A percentile compares a stretch with the other conserved stretches of the same genome.
phyloP scores from a whole-genome alignment of 2,888 invertebrate genomes.

The Diploptera punctata region DNA sequence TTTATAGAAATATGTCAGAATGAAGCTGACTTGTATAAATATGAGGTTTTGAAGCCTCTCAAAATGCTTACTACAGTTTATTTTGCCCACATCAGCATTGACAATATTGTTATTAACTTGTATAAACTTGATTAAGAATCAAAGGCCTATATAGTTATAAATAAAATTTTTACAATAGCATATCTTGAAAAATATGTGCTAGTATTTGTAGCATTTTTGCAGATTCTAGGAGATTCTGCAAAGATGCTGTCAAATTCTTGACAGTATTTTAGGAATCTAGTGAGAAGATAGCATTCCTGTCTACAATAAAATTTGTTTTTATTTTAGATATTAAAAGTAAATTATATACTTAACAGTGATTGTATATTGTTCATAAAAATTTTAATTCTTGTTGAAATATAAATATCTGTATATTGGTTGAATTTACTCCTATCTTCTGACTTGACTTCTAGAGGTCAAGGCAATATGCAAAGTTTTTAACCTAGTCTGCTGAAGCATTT shows the following conservation, averaged over 20 bases:
- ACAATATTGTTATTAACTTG: constrained; percentile 43
- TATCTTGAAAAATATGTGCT: constrained; percentile 24
- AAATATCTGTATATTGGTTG: constrained; percentile 19
- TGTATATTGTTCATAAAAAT: constrained; percentile 20
- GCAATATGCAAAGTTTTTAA: constrained; percentile 37
- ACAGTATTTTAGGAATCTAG: constrained; percentile 34
- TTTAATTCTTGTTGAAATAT: constrained; percentile 10
- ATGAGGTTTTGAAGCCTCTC: neutral
- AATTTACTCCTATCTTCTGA: constrained; percentile 36
- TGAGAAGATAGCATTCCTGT: constrained; percentile 32
- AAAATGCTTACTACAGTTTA: constrained; percentile 35
- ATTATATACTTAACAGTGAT: constrained; percentile 15
- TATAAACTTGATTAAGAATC: constrained; percentile 40
- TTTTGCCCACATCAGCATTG: constrained; percentile 41
- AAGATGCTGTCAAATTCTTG: constrained; percentile 26
- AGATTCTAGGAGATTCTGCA: constrained; percentile 2
- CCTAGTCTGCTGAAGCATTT: constrained; percentile 40
- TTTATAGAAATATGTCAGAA: constrained; percentile 16
- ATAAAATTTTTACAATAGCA: constrained; percentile 40
- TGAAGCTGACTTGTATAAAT: constrained; percentile 7
- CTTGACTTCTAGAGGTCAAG: constrained; percentile 36
- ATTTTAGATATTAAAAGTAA: constrained; percentile 30
- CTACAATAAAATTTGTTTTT: constrained; percentile 19
- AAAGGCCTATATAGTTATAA: constrained; percentile 41
- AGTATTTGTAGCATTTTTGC: constrained; percentile 13